Percentiles rank a stretch among this genome's conserved stretches.
Evolutionary conservation across 2,113 vertebrate genomes (phyloP).

Genomic region (Syngnathus typhle): DNA sequence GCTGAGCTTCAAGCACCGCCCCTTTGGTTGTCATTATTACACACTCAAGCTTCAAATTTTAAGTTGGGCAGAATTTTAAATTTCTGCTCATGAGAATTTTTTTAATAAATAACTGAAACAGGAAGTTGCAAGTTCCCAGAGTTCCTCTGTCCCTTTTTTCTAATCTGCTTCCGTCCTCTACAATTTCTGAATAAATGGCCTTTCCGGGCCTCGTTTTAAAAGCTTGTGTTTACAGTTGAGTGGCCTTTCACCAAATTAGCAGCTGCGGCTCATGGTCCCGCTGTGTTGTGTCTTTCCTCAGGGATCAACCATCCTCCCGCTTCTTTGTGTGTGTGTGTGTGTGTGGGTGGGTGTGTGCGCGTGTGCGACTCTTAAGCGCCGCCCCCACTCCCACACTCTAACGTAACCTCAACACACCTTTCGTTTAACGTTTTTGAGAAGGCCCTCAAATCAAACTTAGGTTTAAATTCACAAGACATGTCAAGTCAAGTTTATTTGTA

Average conservation of each 20-base stretch:
- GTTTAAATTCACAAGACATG: background rate
- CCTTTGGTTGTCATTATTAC: too few relatives aligned
- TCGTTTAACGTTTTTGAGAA: slow-evolving; percentile 17
- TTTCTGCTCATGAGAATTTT: too few relatives aligned
- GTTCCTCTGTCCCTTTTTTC: slow-evolving; percentile 18
- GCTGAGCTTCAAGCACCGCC: background rate
- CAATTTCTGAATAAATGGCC: slow-evolving; percentile 64
- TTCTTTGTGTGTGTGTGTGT: background rate
- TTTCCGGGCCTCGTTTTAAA: slow-evolving; percentile 70
- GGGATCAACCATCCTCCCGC: slow-evolving; percentile 27
- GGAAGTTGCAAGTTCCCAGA: slow-evolving; percentile 65
- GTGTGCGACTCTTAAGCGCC: slow-evolving; percentile 14
- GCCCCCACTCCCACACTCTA: slow-evolving; percentile 17
- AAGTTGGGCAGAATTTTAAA: too few relatives aligned
- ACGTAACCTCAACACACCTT: slow-evolving; percentile 34
- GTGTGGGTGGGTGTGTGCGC: background rate
- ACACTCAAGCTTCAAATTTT: too few relatives aligned
- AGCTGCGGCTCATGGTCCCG: slow-evolving; percentile 62
- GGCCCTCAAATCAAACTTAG: background rate
- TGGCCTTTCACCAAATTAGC: slow-evolving; percentile 73
- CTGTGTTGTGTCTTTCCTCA: slow-evolving; percentile 66
- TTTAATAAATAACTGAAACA: slow-evolving; percentile 50
- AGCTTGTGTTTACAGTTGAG: slow-evolving; percentile 69
- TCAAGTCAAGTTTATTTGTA: too few relatives aligned
- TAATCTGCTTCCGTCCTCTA: slow-evolving; percentile 58